Evolutionary conservation across 2,888 invertebrate genomes (phyloP), one percentile per base, ranked within the genome.

Genomic region (Heliothis peltigera): DNA sequence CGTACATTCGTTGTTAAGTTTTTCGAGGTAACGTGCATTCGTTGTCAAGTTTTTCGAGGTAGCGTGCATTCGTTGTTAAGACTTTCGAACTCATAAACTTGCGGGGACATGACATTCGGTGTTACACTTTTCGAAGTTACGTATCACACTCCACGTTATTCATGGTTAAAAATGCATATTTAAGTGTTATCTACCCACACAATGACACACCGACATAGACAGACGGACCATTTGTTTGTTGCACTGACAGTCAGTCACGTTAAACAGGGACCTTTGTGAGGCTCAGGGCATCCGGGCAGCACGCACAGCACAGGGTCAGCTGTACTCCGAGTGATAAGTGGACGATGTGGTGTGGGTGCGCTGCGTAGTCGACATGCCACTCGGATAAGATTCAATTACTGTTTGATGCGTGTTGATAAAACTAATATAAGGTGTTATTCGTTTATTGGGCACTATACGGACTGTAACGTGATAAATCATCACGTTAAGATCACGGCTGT

Each of bases 181-280:
- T 39, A 3, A 39, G n/a, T 28, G 62, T 21, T 68, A 64, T 46
- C 59, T 59, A 42, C 21, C 17, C 12, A 15, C 42, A 18, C 21
- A 43, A 3, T 28, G 28, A 49, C 8, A 58, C 57, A 18, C 28
- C 35, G 53, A 32, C 70, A n/a, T n/a, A 57, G 53, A 22, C 39
- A 10, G 35, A 28, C 46, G 15, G 22, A n/a, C 21, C 62, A 56
- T 57, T 48, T 60, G 59, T 39, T 17, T 49, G 49, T 47, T 52
- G 18, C 42, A 22, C 52, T 19, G 55, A 44, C 46, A 17, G 42
- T 19, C 25, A n/a, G 19, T 8, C 49, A 4, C 18, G 59, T 17
- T 35, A 25, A 28, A 62, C 46, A 32, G 60, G 1, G 43, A 17
- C 28, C 51, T 12, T 18, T 62, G 51, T 58, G 61, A n/a, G n/a